Evolutionary conservation across 2,797 vertebrate species (phyloP), one percentile per base, ranked within the genome.

Genomic region (Cynodonichthys magdalenae): DNA sequence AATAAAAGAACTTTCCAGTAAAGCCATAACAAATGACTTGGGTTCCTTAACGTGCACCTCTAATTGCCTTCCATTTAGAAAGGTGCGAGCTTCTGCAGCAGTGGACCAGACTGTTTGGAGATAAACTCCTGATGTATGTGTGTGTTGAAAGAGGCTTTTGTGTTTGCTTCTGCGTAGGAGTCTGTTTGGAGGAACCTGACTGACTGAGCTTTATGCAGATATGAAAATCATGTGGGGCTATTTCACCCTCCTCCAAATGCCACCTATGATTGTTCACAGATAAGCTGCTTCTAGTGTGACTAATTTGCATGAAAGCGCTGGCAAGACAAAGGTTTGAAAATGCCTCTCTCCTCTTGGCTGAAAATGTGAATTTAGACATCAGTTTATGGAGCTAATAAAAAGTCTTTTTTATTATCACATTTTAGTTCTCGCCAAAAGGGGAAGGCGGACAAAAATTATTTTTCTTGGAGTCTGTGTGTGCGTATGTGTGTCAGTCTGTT

Each of bases 221-320:
- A 84, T 79, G 68, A 83, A 85, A 87, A 88, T 83, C 71, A 74
- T 57, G 75, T 59, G 75, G 66, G 24, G 66, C 77, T 74, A 75
- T 81, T 82, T 85, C 79, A 80, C 61, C 79, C 66, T 76, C 65
- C 51, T 80, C 66, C 73, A 86, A 89, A 85, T 86, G 83, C 72
- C 85, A 83, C 72, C 76, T 60, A 72, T 71, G 82, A 90, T 89
- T 74, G 73, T 80, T 76, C 75, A 69, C 71, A 82, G 86, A 87
- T 89, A 87, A 84, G 74, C 66, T 18, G 53, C 66, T 54, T 77
- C 57, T 72, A 67, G 51, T 57, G 80, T 69, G 75, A 77, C 63
- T 53, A 55, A 87, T 90, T 88, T 87, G 84, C 87, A 89, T 85
- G 66, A 72, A 77, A 78, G 73, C 71, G 49, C 34, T 71, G 76